Conservation (phyloP, 2,888 invertebrate genomes). For the Argynnis bischoffii region DNA sequence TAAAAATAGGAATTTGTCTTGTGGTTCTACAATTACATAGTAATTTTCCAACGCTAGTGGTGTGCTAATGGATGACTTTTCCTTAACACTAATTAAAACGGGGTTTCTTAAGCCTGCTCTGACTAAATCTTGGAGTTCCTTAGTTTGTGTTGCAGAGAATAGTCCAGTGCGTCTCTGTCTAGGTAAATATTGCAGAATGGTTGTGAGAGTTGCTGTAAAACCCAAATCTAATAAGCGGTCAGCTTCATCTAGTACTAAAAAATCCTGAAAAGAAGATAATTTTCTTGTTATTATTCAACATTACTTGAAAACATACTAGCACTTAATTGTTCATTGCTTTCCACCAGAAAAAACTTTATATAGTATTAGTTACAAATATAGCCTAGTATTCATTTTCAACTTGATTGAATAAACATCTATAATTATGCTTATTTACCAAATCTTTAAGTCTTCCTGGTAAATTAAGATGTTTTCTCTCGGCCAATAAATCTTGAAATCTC, state of each 20-base stretch:
- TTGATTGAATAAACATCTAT: background rate
- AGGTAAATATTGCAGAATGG: constrained; percentile 94
- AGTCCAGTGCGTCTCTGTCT: constrained; percentile 96
- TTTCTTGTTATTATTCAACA: too few relatives aligned
- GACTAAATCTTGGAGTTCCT: constrained; percentile 94
- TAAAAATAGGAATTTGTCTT: constrained; percentile 91
- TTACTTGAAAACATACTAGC: too few relatives aligned
- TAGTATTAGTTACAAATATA: too few relatives aligned
- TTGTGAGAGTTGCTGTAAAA: constrained; percentile 92
- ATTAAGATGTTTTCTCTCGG: constrained; percentile 86
- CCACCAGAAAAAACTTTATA: too few relatives aligned
- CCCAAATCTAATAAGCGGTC: constrained; percentile 96
- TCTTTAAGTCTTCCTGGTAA: constrained; percentile 88
- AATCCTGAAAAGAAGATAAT: constrained; percentile 83
- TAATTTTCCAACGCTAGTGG: constrained; percentile 89
- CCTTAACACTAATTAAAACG: constrained; percentile 93
- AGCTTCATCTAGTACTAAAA: constrained; percentile 97
- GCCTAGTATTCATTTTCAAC: too few relatives aligned
- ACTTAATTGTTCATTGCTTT: too few relatives aligned
- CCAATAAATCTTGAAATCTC: constrained; percentile 92
- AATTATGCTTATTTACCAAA: constrained; percentile 80
- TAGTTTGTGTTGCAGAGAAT: constrained; percentile 99
- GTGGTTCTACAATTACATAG: constrained; percentile 89
- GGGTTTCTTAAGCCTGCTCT: constrained; percentile 97
- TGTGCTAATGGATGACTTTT: constrained; percentile 89